Conservation (phyloP, 2,888 invertebrate genomes). For the Drosophila picticornis region DNA sequence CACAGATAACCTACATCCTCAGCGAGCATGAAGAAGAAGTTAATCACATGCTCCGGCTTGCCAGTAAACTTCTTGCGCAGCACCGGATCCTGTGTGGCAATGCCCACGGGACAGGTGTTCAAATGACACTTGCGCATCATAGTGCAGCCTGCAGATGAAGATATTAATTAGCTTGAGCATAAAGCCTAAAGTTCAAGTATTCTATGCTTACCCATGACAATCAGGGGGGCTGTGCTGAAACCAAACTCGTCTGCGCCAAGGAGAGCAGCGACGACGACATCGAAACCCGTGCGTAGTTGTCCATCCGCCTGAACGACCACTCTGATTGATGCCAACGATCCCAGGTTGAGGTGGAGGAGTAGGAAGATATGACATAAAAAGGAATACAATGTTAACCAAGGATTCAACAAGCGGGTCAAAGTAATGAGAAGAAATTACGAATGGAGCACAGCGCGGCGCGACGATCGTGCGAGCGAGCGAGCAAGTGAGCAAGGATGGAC, state of each 20-base stretch:
- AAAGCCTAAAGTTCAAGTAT: neutral
- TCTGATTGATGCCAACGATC: conserved; percentile 85
- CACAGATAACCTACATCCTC: conserved; percentile 91
- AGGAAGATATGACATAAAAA: conserved; percentile 79
- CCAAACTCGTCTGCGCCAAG: conserved; percentile 99
- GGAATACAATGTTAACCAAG: conserved; percentile 72
- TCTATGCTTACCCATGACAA: conserved; percentile 91
- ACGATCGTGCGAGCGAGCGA: conserved; percentile 75
- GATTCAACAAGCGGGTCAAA: conserved; percentile 53
- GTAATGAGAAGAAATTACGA: conserved; percentile 84
- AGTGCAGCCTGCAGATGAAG: conserved; percentile 91
- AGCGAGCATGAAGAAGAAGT: conserved; percentile 98
- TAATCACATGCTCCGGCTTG: conserved; percentile 98
- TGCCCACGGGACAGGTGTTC: conserved; percentile 99
- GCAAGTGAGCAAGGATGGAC: conserved; percentile 67
- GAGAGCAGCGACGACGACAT: conserved; percentile 97
- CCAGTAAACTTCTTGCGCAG: conserved; percentile 98
- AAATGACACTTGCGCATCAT: conserved; percentile 99
- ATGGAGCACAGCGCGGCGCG: conserved; percentile 84
- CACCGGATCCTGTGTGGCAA: conserved; percentile 99
- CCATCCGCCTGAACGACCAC: conserved; percentile 98
- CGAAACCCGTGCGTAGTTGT: conserved; percentile 97
- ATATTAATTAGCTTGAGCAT: neutral
- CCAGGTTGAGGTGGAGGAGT: conserved; percentile 53
- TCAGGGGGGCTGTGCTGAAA: conserved; percentile 98